Evolutionary conservation across 2,888 invertebrate species (phyloP).

Genomic region (Drosophila cyrtoloma): DNA sequence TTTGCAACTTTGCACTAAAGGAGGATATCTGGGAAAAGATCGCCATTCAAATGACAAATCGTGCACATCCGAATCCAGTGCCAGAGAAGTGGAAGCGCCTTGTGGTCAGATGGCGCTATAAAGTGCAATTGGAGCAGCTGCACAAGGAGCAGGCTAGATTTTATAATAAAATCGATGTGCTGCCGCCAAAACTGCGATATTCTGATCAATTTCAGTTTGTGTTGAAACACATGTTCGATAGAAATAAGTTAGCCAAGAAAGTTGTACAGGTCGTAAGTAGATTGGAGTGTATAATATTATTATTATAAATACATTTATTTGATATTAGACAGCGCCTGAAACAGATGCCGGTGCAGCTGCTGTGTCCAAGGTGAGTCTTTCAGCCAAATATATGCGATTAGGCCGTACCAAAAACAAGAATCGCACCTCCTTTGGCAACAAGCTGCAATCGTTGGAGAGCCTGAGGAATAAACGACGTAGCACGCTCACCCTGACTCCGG

Average conservation of each 20-base stretch:
- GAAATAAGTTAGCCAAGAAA: not conserved
- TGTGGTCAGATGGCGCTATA: slow-evolving; percentile 55
- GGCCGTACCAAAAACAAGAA: slow-evolving; percentile 17
- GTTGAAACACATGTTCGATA: slow-evolving; percentile 51
- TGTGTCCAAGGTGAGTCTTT: slow-evolving; percentile 13
- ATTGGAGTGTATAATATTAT: no score
- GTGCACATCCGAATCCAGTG: not conserved
- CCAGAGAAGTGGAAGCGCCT: slow-evolving; percentile 44
- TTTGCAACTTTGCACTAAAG: slow-evolving; percentile 50
- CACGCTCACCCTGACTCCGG: slow-evolving; percentile 41
- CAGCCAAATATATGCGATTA: slow-evolving; percentile 34
- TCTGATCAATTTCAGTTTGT: slow-evolving; percentile 48
- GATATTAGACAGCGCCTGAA: not conserved
- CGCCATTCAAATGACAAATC: slow-evolving; percentile 48
- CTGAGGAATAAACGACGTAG: slow-evolving; percentile 35
- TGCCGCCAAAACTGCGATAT: slow-evolving; percentile 37
- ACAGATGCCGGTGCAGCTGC: not conserved
- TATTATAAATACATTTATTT: no score
- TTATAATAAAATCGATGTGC: slow-evolving; percentile 5
- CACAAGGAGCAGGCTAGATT: slow-evolving; percentile 34
- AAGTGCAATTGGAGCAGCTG: slow-evolving; percentile 46
- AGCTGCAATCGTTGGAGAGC: slow-evolving; percentile 39
- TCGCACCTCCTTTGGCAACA: slow-evolving; percentile 16
- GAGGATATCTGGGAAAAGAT: slow-evolving; percentile 52
- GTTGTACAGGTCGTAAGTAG: slow-evolving; percentile 28